Conservation (phyloP, 2,888 invertebrate genomes). For the Aspidiotus destructor region DNA sequence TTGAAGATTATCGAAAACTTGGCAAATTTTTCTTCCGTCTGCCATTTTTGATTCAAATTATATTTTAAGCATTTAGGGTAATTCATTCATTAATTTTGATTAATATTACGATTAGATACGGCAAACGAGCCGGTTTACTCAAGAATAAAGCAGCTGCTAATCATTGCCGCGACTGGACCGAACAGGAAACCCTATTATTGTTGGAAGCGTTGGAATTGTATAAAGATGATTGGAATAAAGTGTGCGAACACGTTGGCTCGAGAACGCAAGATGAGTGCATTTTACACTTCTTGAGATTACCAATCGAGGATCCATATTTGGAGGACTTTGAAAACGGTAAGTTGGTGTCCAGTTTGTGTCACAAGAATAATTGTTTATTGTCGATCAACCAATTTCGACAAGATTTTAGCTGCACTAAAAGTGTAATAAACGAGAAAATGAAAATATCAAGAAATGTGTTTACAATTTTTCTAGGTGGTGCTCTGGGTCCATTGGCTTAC, state of each 20-base stretch:
- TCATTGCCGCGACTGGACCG: constrained; percentile 89
- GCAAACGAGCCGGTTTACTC: constrained; percentile 65
- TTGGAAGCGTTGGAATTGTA: constrained; percentile 95
- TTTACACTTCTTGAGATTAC: constrained; percentile 89
- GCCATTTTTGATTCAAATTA: no score
- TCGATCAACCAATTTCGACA: no score
- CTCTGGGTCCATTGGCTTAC: constrained; percentile 86
- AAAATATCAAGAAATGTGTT: not conserved
- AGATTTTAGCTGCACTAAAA: no score
- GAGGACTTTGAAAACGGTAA: constrained; percentile 66
- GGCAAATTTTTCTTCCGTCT: no score
- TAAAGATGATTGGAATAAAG: constrained; percentile 99
- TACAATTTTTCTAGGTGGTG: constrained; percentile 49
- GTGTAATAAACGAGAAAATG: no score
- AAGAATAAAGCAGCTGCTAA: constrained; percentile 67
- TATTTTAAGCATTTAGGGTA: no score
- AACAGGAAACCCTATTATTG: constrained; percentile 91
- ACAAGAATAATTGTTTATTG: no score
- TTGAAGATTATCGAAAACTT: no score
- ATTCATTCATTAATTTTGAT: not conserved
- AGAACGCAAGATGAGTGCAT: constrained; percentile 99
- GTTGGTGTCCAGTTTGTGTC: no score
- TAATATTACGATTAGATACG: constrained; percentile 42
- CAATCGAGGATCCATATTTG: constrained; percentile 97
- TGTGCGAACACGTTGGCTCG: constrained; percentile 97